Evolutionary conservation across 2,797 vertebrate genomes (phyloP), one percentile per base, ranked within the genome.

Genomic region (Hozukius guyotensis): DNA sequence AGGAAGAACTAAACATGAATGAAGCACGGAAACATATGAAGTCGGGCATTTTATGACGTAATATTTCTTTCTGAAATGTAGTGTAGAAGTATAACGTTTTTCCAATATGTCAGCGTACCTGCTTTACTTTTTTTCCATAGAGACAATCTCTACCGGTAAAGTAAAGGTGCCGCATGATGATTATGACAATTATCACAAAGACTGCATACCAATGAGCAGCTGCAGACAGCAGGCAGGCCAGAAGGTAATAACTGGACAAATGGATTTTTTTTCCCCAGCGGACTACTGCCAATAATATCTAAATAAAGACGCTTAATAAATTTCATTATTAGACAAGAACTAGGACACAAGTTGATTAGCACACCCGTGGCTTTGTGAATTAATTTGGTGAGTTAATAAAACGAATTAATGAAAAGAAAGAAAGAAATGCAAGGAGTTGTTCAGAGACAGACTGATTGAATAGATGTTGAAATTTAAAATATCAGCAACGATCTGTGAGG

Each of bases 151-250:
- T 57, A 29, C 8, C 52, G 10, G 66, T 77, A 29, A 61, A 42
- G 27, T 52, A 46, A 57, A 29, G 14, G 57, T 3, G 1, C 53
- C 66, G 27, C 20, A 10, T 20, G 42, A 38, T 25, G 49, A 65
- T 78, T 59, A 75, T 55, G 67, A 70, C 53, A 71, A 66, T 78
- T 42, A 81, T 71, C 29, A 76, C 72, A 64, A 24, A 67, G 60
- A n/a, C 29, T 52, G 74, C 49, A 76, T 83, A 78, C 20, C 36
- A 67, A 72, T 84, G 68, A 79, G 69, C 77, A 78, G 62, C 56
- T 85, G 78, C 69, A 77, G 70, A 78, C 71, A 75, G 55, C 59
- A 68, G 53, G 38, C 66, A 20, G 77, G 31, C 60, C 73, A 65
- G 65, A 80, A 76, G 66, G 77, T 66, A 77, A 62, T 32, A 66